phyloP scores from a whole-genome alignment of 2,797 vertebrate genomes.

The Discoglossus pictus region DNA sequence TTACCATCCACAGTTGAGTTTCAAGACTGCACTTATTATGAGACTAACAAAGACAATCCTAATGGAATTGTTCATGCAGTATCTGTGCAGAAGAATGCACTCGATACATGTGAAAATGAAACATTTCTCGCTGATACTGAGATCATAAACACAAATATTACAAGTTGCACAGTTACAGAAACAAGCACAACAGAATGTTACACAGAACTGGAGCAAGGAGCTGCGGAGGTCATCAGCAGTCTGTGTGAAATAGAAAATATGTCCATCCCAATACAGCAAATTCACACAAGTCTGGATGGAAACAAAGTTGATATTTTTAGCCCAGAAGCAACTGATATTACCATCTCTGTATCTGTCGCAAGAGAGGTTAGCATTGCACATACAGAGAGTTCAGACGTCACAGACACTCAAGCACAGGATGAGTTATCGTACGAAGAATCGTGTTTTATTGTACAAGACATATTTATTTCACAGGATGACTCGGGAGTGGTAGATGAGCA shows the following conservation, averaged over 20 bases:
- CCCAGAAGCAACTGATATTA: neutral
- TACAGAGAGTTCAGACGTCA: neutral
- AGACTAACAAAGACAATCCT: neutral
- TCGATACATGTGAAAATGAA: neutral
- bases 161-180: neutral
- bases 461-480: no score
- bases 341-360: conserved; percentile 4
- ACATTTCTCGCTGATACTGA: neutral
- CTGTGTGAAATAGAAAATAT: neutral
- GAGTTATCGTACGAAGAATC: neutral
- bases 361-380: conserved; percentile 44
- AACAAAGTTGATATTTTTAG: rapidly evolving
- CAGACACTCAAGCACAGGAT: neutral
- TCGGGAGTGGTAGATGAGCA: no score
- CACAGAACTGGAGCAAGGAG: neutral
- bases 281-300: neutral
- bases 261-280: neutral
- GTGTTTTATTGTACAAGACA: neutral
- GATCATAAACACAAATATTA: neutral
- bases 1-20: conserved; percentile 8
- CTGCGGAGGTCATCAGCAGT: neutral
- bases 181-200: neutral
- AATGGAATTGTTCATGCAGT: neutral
- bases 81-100: neutral
- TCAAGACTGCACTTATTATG: neutral